Base-by-base conservation (phyloP, 2,888 invertebrate species). In the Caenorhabditis sp. region DNA sequence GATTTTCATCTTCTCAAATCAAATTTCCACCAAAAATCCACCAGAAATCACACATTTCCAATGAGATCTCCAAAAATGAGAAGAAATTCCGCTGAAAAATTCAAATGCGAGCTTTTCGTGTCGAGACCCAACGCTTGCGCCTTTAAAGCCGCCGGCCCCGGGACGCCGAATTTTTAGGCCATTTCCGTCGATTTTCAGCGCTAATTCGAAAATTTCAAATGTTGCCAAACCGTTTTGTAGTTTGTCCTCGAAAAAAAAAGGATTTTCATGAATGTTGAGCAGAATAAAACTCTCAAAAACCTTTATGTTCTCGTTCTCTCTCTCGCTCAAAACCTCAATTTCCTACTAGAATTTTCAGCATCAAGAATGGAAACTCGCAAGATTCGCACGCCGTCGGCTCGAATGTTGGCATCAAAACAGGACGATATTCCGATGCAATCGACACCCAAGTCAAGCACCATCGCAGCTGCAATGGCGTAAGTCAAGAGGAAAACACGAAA, bases 291-390 rank as follows among this genome's bases (percentile, higher is more conserved):
- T 31, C 14, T 26, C 2, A 26, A 26, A 26, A 26, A 22, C 5
- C n/a, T n/a, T n/a, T n/a, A n/a, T n/a, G n/a, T n/a, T n/a, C n/a
- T n/a, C n/a, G n/a, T n/a, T n/a, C n/a, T n/a, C n/a, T n/a, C n/a
- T n/a, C n/a, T n/a, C n/a, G n/a, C n/a, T n/a, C n/a, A n/a, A n/a
- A n/a, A n/a, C 12, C 35, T 31, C n/a, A 44, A 44, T 16, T 44
- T 14, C 44, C 12, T n/a, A 14, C 26, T 54, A 8, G 38, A 51
- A 38, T 14, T 28, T 44, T 64, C 44, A 61, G n/a, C 16, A 26
- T n/a, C 31, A 51, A 28, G 5, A n/a, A 82, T 82, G 82, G 82
- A 82, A 26, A 82, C 79, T 2, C 73, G 82, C 6, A 77, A 76
- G 54, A n/a, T 58, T 28, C 68, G 82, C 8, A 70, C 73, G 0